Conservation (phyloP, 2,888 invertebrate species). For the Hetaerina titia region DNA sequence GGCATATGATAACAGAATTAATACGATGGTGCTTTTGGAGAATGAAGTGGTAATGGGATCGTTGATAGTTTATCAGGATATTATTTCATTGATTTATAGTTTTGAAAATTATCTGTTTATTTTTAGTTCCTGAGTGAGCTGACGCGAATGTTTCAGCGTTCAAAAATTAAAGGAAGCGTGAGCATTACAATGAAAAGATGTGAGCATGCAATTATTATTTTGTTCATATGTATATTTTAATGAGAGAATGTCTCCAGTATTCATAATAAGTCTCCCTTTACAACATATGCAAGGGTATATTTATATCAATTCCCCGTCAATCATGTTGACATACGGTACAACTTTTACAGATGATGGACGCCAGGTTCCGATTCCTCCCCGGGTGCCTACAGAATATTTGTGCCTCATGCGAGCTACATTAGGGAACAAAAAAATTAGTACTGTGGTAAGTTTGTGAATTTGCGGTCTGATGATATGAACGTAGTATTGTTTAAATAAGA, state of each 20-base stretch:
- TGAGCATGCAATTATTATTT: slow-evolving; percentile 79
- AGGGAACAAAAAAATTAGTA: slow-evolving; percentile 85
- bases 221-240: neutral
- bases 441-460: slow-evolving; percentile 73
- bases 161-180: slow-evolving; percentile 88
- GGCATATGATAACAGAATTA: neutral
- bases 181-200: slow-evolving; percentile 96
- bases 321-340: slow-evolving; percentile 34
- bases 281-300: neutral
- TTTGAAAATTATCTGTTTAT: slow-evolving; percentile 71
- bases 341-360: slow-evolving; percentile 86
- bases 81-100: neutral
- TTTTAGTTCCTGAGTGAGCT: slow-evolving; percentile 91
- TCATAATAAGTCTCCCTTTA: neutral
- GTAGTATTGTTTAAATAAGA: neutral
- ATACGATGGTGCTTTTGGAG: slow-evolving; percentile 83
- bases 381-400: slow-evolving; percentile 83
- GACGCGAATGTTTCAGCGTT: slow-evolving; percentile 91
- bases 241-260: neutral
- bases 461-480: neutral
- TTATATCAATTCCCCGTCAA: neutral
- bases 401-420: slow-evolving; percentile 92
- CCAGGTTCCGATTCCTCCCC: slow-evolving; percentile 58
- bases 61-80: neutral
- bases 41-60: slow-evolving; percentile 82